Conservation (phyloP, 1,140 invertebrate genomes). For the Trichomalopsis sarcophagae region DNA sequence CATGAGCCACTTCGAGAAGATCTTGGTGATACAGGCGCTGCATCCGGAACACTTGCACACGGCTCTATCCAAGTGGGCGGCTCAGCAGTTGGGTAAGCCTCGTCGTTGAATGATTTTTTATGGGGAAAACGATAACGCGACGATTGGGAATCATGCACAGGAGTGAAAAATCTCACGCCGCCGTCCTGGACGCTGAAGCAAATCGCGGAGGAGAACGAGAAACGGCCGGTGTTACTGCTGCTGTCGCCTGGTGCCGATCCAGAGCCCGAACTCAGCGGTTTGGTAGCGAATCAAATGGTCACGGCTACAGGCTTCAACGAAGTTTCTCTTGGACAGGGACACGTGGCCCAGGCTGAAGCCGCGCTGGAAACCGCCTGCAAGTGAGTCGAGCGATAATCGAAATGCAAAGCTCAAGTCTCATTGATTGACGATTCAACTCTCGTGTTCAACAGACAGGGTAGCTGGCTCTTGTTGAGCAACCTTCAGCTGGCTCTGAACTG, state of each 20-base stretch:
- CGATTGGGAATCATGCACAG: slow-evolving; percentile 55
- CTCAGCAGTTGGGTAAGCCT: slow-evolving; percentile 78
- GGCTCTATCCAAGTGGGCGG: slow-evolving; percentile 83
- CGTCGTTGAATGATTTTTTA: neutral
- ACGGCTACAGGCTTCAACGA: slow-evolving; percentile 69
- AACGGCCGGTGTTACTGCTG: slow-evolving; percentile 81
- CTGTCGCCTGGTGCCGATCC: slow-evolving; percentile 86
- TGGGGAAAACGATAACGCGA: neutral
- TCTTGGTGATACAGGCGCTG: slow-evolving; percentile 88
- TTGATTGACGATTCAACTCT: too few species aligned
- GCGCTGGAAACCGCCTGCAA: slow-evolving; percentile 75
- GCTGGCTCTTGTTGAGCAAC: slow-evolving; percentile 91
- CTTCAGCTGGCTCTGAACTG: slow-evolving; percentile 89
- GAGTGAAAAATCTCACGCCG: slow-evolving; percentile 65
- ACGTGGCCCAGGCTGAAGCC: slow-evolving; percentile 77
- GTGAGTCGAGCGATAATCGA: slow-evolving; percentile 57
- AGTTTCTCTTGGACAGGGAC: slow-evolving; percentile 85
- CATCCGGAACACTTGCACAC: slow-evolving; percentile 88
- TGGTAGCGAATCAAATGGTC: slow-evolving; percentile 73
- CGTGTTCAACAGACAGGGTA: slow-evolving; percentile 75
- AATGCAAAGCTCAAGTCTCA: too few species aligned
- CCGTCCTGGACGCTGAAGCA: slow-evolving; percentile 67
- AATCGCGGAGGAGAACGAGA: slow-evolving; percentile 69
- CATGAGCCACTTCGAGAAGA: slow-evolving; percentile 86
- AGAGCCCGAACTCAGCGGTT: slow-evolving; percentile 81